These are phyloP conservation scores for Procavia capensis DNA, from an alignment of 2,113 vertebrate species.

Conservation along the genomic window DNA sequence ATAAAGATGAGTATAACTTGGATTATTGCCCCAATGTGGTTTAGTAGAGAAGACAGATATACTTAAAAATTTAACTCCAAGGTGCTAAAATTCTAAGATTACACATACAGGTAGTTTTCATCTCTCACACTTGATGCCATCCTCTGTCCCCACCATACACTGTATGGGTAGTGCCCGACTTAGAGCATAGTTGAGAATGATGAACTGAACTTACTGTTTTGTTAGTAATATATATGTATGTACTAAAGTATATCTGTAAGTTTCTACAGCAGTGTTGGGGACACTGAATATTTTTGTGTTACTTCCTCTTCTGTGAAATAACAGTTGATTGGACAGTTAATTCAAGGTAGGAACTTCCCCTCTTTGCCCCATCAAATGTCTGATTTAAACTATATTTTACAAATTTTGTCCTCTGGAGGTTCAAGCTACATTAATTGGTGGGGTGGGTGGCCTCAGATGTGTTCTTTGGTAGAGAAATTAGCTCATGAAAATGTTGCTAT, in stretches of 20 bases:
- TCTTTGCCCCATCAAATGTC: background rate
- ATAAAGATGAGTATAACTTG: constrained; percentile 1
- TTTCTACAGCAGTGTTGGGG: background rate
- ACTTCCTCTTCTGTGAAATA: no score
- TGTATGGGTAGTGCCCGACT: no score
- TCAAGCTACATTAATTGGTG: background rate
- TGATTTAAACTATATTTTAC: constrained; percentile 29
- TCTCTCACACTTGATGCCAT: background rate
- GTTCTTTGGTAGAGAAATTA: background rate
- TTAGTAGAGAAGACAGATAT: background rate
- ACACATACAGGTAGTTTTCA: background rate
- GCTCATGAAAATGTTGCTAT: background rate
- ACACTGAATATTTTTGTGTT: background rate
- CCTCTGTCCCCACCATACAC: background rate
- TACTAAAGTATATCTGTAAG: no score
- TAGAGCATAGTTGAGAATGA: no score
- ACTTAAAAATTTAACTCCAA: background rate
- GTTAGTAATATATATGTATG: no score
- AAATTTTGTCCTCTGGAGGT: constrained; percentile 13
- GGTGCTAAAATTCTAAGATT: constrained; percentile 21
- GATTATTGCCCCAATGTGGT: background rate
- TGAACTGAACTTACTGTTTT: no score
- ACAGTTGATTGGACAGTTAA: background rate
- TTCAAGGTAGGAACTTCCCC: background rate
- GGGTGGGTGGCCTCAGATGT: background rate